Conservation (phyloP, 1,140 invertebrate species). For the Steinernema khuongi region DNA sequence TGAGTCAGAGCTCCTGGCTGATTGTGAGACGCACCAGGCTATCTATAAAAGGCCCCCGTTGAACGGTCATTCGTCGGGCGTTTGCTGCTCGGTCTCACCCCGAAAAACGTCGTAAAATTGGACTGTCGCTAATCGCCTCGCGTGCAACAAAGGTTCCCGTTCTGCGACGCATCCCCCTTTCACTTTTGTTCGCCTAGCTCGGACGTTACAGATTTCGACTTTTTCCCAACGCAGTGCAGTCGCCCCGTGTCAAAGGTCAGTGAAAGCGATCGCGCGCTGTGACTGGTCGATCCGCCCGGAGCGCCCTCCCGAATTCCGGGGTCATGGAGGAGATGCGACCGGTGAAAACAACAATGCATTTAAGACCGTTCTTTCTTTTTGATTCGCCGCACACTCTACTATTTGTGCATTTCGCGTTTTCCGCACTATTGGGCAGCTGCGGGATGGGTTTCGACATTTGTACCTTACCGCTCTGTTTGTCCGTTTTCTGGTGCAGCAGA, state of each 20-base stretch:
- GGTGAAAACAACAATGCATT: background rate
- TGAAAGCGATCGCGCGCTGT: background rate
- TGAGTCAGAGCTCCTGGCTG: too few species aligned
- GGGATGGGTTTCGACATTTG: too few species aligned
- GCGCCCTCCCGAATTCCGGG: background rate
- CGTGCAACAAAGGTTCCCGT: background rate
- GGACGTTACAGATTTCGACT: background rate
- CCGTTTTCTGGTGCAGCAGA: too few species aligned
- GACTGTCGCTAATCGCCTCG: background rate
- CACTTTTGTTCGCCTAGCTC: background rate
- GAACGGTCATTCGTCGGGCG: background rate
- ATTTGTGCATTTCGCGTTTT: too few species aligned
- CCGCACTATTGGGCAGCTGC: too few species aligned
- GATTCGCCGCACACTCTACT: background rate
- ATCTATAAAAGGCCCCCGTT: background rate
- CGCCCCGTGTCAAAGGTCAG: background rate
- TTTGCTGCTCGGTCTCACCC: background rate
- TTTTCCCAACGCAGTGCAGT: background rate
- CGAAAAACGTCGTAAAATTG: too few species aligned
- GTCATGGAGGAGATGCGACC: background rate
- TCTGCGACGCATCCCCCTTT: background rate
- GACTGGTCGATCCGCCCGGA: background rate
- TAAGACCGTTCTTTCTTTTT: background rate
- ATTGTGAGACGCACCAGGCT: too few species aligned
- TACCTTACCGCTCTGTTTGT: too few species aligned